Percentiles rank a stretch among this genome's conserved stretches.
Conservation (phyloP, 2,113 vertebrate species). For the Proteles cristata region DNA sequence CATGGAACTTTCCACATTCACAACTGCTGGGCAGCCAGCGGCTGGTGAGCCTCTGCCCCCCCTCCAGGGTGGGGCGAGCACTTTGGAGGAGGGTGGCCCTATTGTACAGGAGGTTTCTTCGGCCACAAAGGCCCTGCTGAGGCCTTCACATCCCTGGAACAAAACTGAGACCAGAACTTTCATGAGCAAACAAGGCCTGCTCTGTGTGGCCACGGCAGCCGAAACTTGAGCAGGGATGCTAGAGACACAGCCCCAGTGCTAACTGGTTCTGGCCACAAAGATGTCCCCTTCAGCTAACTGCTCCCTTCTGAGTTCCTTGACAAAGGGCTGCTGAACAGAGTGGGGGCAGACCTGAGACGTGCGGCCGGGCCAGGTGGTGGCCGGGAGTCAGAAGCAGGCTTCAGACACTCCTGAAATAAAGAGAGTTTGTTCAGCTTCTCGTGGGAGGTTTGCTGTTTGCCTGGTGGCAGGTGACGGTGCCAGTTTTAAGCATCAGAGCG, state of each 20-base stretch:
- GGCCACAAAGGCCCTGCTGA: conserved; percentile 63
- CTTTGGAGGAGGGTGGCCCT: conserved; percentile 10
- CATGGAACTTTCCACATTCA: neutral
- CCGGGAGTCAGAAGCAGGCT: neutral
- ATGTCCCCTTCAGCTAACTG: neutral
- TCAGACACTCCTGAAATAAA: neutral
- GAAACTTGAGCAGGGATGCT: conserved; percentile 40
- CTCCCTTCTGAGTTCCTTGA: neutral
- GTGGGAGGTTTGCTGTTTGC: neutral
- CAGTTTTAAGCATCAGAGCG: neutral
- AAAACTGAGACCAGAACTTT: conserved; percentile 37
- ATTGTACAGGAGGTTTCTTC: conserved; percentile 54
- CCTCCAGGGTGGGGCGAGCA: neutral
- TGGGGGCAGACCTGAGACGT: neutral
- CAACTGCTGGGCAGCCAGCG: neutral
- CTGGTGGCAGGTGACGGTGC: neutral
- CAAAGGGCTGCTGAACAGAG: neutral
- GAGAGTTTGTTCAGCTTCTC: neutral
- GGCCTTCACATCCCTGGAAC: neutral
- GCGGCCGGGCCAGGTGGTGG: neutral
- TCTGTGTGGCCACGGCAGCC: neutral
- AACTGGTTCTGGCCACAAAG: conserved; percentile 20
- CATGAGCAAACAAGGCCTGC: conserved; percentile 57
- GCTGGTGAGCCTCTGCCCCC: neutral
- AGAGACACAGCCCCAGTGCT: neutral